phyloP scores from a whole-genome alignment of 2,888 invertebrate species.

The Drosophila quinaria region DNA sequence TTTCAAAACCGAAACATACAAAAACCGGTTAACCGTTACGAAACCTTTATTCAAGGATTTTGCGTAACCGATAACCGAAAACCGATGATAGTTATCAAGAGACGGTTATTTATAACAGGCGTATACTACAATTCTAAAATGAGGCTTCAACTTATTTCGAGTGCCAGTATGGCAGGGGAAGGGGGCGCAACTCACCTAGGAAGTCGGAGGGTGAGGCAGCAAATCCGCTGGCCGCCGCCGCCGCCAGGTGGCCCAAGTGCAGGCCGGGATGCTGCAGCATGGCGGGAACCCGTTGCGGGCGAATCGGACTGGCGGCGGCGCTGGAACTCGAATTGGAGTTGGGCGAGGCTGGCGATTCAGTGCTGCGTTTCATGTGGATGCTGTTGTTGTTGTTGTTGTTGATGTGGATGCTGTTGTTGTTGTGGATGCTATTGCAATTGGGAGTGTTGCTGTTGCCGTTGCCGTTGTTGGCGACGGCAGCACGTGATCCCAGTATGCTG shows the following conservation, averaged over 20 bases:
- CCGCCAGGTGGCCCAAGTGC: constrained; percentile 88
- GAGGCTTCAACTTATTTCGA: no score
- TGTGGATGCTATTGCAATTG: constrained; percentile 33
- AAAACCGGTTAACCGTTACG: no score
- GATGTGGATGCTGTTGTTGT: constrained; percentile 36
- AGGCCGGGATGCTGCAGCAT: constrained; percentile 87
- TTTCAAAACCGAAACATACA: no score
- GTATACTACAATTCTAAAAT: no score
- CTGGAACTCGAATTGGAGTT: constrained; percentile 87
- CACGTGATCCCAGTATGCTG: constrained; percentile 91
- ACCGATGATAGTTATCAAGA: no score
- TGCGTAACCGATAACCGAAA: no score
- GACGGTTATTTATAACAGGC: no score
- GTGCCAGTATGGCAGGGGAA: not conserved
- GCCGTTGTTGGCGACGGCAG: constrained; percentile 42
- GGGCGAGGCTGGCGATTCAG: constrained; percentile 84
- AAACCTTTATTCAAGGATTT: no score
- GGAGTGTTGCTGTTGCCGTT: constrained; percentile 37
- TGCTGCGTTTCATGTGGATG: constrained; percentile 75
- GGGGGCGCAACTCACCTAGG: constrained; percentile 89
- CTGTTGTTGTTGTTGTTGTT: constrained; percentile 40
- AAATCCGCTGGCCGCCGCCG: constrained; percentile 88
- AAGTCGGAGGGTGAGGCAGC: constrained; percentile 92
- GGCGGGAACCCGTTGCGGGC: constrained; percentile 85
- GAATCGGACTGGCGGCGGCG: constrained; percentile 86